Evolutionary conservation across 2,888 invertebrate genomes (phyloP), one percentile per base, ranked within the genome.

Genomic region (Cepaea hortensis): DNA sequence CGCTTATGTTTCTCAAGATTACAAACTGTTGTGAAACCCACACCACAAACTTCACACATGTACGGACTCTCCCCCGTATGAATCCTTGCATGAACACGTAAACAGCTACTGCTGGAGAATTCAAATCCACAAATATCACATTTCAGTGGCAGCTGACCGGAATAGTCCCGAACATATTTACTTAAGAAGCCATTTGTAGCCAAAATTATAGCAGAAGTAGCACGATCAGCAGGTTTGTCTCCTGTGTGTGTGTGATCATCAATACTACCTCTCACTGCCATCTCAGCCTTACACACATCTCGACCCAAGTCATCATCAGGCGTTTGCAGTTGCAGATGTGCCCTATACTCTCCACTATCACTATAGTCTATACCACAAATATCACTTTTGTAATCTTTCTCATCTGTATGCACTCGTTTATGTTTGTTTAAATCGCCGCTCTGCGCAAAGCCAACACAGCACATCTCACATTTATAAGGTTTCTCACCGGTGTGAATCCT

Each of bases 51-150:
- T 11, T 55, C 68, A 75, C 88, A 88, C 23, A 20, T 75, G 62
- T 88, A 86, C 0, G 88, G 88, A 15, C 85, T 87, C 35, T 87
- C 85, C 13, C 87, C 88, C 0, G 85, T 83, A 48, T 88, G 88
- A 9, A 81, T 84, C 70, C 83, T 79, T 18, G 72, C n/a, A 68
- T 88, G 88, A 13, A 73, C 70, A 15, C 79, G 77, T n/a, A 85
- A 79, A 50, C 82, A 84, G 5, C 87, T 61, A n/a, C 76, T 87
- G 70, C 35, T 55, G 35, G 65, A 3, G 20, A 84, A 84, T 15
- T 61, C 55, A 5, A 35, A 7, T 18, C 75, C 75, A 46, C 84
- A 84, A 7, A 62, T 23, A 23, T 84, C 62, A 73, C 88, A 88
- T 55, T 80, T 80, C 72, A 81, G 84, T 4, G 88, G 88, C n/a